Conservation (phyloP, 2,888 invertebrate genomes). For the Heliconius charithonia region DNA sequence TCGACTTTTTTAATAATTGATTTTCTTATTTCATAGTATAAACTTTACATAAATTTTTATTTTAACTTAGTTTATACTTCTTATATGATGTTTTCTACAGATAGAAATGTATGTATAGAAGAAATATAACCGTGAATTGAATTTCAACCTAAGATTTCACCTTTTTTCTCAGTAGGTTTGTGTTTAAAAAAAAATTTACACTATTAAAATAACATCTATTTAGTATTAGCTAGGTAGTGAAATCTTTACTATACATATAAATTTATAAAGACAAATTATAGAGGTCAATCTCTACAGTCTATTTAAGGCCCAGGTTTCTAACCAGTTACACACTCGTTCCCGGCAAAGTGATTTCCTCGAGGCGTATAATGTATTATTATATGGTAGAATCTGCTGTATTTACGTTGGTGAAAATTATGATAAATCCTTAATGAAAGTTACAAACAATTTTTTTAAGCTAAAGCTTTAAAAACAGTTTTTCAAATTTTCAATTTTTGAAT, state of each 20-base stretch:
- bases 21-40: too few species aligned
- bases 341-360: background rate
- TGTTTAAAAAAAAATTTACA: background rate
- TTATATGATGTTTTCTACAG: too few species aligned
- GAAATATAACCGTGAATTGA: background rate
- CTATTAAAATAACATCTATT: background rate
- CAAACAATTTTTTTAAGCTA: background rate
- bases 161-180: background rate
- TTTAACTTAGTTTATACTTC: too few species aligned
- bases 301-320: constrained; percentile 44
- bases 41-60: too few species aligned
- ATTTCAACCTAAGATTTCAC: background rate
- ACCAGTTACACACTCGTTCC: constrained; percentile 45
- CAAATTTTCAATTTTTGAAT: too few species aligned
- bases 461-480: too few species aligned
- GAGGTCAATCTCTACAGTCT: constrained; percentile 31
- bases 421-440: background rate
- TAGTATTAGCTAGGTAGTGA: constrained; percentile 6
- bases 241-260: background rate
- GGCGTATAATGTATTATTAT: background rate
- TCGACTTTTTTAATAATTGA: too few species aligned
- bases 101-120: too few species aligned
- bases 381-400: background rate
- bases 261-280: constrained; percentile 13
- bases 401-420: background rate